Conservation (phyloP, 1,140 invertebrate genomes). For the Proctacanthus coquilletti region DNA sequence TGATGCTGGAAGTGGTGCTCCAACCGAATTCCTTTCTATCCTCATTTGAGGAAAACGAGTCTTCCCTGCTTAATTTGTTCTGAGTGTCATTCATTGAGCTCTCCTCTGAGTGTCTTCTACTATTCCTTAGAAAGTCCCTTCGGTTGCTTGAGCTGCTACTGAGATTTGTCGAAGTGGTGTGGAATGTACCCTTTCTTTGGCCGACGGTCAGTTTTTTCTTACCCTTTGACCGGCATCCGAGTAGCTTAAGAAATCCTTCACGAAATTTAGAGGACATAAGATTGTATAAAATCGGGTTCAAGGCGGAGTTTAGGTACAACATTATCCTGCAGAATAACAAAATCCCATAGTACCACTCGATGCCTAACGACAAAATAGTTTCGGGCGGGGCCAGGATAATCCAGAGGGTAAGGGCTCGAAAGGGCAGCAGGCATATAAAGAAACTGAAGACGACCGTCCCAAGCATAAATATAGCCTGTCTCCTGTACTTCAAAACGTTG, state of each 20-base stretch:
- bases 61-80: too few species aligned
- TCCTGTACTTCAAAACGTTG: constrained; percentile 36
- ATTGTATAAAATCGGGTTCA: constrained; percentile 77
- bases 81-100: too few species aligned
- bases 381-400: constrained; percentile 52
- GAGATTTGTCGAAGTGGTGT: constrained; percentile 7
- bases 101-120: too few species aligned
- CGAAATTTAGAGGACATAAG: constrained; percentile 77
- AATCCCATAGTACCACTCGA: constrained; percentile 64
- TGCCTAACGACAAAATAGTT: constrained; percentile 42
- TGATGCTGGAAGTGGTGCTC: too few species aligned
- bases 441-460: constrained; percentile 72
- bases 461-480: constrained; percentile 66
- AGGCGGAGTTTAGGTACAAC: constrained; percentile 71
- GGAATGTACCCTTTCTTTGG: constrained; percentile 6
- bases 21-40: too few species aligned
- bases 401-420: constrained; percentile 66
- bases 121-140: background rate
- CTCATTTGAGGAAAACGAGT: too few species aligned
- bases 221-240: constrained; percentile 12
- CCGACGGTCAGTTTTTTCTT: constrained; percentile 2
- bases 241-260: constrained; percentile 51
- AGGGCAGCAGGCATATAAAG: constrained; percentile 73
- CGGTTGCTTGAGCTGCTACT: constrained; percentile 2
- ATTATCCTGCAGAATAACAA: constrained; percentile 69